Percentiles rank a stretch among this genome's conserved stretches.
Conservation (phyloP, 2,888 invertebrate species). For the Tridacna gigas region DNA sequence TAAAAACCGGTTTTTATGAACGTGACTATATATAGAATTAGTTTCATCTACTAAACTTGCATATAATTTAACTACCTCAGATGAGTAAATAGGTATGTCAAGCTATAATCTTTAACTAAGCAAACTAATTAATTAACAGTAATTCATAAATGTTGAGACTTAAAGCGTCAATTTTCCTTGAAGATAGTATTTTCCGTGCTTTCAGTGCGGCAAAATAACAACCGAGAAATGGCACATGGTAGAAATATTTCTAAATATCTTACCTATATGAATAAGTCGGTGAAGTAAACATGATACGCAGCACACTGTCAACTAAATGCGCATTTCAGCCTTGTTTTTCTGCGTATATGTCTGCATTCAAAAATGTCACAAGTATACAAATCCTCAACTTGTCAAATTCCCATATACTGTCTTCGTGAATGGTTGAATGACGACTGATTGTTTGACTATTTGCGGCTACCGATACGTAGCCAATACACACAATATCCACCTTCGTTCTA, state of each 20-base stretch:
- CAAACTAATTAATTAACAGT: too few species aligned
- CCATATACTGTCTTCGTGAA: neutral
- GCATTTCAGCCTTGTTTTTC: neutral
- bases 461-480: constrained; percentile 15
- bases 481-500: constrained; percentile 47
- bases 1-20: neutral
- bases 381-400: constrained; percentile 7
- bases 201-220: too few species aligned
- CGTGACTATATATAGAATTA: constrained; percentile 3
- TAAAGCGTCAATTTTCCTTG: too few species aligned
- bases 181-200: too few species aligned
- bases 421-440: constrained; percentile 23
- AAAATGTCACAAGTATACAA: constrained; percentile 12
- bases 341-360: neutral
- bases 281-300: neutral
- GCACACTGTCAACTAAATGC: neutral
- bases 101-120: too few species aligned
- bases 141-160: too few species aligned
- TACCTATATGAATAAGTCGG: neutral
- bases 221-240: too few species aligned
- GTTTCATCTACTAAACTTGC: neutral
- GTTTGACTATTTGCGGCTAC: constrained; percentile 17
- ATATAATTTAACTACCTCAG: neutral
- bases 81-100: neutral
- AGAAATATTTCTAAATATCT: neutral